phyloP scores from a whole-genome alignment of 2,888 invertebrate genomes.

The Brassicogethes aeneus region DNA sequence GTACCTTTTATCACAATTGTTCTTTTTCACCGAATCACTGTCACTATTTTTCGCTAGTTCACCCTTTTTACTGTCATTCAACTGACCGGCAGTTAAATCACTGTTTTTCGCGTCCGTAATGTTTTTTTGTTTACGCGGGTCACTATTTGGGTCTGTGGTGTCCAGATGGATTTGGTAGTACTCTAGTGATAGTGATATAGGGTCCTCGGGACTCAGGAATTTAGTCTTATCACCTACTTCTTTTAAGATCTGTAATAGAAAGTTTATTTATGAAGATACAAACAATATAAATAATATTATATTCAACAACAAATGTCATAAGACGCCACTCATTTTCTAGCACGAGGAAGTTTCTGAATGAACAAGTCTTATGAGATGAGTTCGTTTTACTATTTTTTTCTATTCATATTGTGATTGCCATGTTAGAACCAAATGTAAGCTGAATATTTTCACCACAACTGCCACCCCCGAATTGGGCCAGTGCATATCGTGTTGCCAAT shows the following conservation, averaged over 20 bases:
- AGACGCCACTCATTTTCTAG: no score
- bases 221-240: conserved; percentile 31
- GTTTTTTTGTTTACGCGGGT: conserved; percentile 7
- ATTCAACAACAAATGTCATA: no score
- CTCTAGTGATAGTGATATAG: conserved; percentile 58
- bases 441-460: no score
- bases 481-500: no score
- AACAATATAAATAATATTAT: conserved; percentile 4
- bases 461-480: no score
- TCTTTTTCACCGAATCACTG: conserved; percentile 15
- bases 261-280: conserved; percentile 5
- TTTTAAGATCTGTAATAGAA: conserved; percentile 15
- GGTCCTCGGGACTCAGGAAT: conserved; percentile 57
- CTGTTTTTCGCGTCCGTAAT: conserved; percentile 6
- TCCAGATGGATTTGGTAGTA: conserved; percentile 41
- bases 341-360: no score
- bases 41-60: conserved; percentile 13
- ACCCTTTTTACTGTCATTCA: conserved; percentile 1
- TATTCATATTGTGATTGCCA: no score
- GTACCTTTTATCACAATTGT: conserved; percentile 45
- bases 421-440: no score
- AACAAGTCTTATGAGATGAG: no score
- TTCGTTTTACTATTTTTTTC: no score
- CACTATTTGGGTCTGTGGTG: conserved; percentile 15
- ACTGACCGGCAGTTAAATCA: conserved; percentile 3